Evolutionary conservation across 1,140 invertebrate species (phyloP), one percentile per base, ranked within the genome.

Genomic region (Trichonephila inaurata): DNA sequence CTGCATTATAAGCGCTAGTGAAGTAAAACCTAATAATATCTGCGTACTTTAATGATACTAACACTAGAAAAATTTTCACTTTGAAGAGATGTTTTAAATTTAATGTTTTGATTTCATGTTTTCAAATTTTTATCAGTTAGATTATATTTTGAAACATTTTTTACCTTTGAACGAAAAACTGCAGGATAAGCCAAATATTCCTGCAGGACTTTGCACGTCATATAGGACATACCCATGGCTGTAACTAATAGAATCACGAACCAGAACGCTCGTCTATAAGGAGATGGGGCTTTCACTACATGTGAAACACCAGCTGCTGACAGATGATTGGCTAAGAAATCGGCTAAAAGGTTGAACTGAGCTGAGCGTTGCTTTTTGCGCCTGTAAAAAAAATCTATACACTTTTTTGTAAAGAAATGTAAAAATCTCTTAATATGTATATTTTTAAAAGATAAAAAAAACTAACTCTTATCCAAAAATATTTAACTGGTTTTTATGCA

Each of bases 181-280:
- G 91, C 33, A 2, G 91, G 91, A 24, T 92, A 92, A 40, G 60
- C 91, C 40, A 92, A 61, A 28, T 92, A 92, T 28, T 92, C 91
- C 60, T 92, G 60, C 6, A 92, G 62, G 21, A 92, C 91, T 58
- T 64, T 40, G 40, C 64, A 92, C 3, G 91, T 92, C 91, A 92
- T 92, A 19, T 8, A 18, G 24, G 40, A 62, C 91, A n/a, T n/a
- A n/a, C n/a, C n/a, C n/a, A n/a, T n/a, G n/a, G 62, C 81, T 14
- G 82, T 92, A 0, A 3, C 85, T 66, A 44, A 86, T 69, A 40
- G 33, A 40, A 40, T 40, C n/a, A 40, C 33, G 33, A 5, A 66
- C 28, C 2, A 85, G 61, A 81, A 66, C 21, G 66, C 19, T 3
- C 33, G 3, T 19, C 91, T n/a, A 4, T 81, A 16, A 8, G 81